phyloP scores from a whole-genome alignment of 2,113 vertebrate species.

The Lasiurus borealis region DNA sequence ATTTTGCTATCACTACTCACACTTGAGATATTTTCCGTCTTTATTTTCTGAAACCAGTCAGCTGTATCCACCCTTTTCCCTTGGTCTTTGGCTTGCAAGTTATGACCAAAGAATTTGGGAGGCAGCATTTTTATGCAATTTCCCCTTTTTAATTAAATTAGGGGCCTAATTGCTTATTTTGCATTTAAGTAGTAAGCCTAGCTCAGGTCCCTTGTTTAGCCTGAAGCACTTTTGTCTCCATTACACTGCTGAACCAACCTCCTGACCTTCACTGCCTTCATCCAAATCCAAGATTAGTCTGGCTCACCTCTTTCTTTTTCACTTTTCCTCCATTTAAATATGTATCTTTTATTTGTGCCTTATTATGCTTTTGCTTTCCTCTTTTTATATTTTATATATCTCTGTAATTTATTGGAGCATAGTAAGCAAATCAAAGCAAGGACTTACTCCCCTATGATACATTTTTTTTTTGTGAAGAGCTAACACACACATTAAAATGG shows the following conservation, averaged over 20 bases:
- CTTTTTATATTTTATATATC: conserved; percentile 38
- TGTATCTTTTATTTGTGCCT: conserved; percentile 12
- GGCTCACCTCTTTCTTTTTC: not conserved
- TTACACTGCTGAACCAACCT: not conserved
- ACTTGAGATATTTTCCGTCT: not conserved
- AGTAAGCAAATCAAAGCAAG: conserved; percentile 20
- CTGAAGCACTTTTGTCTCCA: not conserved
- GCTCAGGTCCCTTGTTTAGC: not conserved
- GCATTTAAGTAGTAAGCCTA: not conserved
- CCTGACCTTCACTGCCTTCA: not conserved
- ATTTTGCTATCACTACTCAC: not conserved
- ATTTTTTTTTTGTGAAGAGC: not conserved
- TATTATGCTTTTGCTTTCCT: conserved; percentile 8
- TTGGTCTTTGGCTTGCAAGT: not conserved
- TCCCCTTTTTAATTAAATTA: not conserved
- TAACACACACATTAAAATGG: conserved; percentile 1
- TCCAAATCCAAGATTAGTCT: not conserved
- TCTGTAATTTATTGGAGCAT: conserved; percentile 32
- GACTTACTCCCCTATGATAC: not conserved
- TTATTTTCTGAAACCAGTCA: not conserved
- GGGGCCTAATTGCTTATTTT: not conserved
- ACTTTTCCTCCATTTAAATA: not conserved
- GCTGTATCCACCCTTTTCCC: not conserved
- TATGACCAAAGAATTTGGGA: not conserved
- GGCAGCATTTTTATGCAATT: not conserved